These are phyloP conservation scores for Itoplectis maculator DNA, from an alignment of 2,888 invertebrate species.

Conservation along the genomic window DNA sequence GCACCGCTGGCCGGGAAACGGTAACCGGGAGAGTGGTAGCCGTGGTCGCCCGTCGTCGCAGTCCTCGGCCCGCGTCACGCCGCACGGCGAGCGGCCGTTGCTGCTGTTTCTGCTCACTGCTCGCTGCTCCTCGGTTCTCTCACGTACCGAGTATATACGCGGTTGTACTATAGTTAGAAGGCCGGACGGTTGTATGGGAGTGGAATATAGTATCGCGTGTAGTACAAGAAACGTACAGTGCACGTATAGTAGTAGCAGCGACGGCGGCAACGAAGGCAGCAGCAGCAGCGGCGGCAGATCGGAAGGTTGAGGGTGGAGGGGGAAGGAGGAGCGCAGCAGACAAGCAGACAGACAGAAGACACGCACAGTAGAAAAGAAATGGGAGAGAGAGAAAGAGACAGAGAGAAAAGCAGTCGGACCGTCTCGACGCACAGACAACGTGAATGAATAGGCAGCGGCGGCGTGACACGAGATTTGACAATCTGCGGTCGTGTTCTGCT, in stretches of 20 bases:
- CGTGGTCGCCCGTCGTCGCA: conserved; percentile 4
- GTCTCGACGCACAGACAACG: conserved; percentile 7
- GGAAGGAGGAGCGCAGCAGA: conserved; percentile 56
- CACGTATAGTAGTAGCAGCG: conserved; percentile 29
- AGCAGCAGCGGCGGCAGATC: neutral
- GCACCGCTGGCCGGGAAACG: conserved; percentile 21
- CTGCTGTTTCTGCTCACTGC: neutral
- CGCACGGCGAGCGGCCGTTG: conserved; percentile 46
- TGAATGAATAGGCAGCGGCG: conserved; percentile 34
- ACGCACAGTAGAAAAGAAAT: conserved; percentile 41
- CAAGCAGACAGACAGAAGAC: conserved; percentile 57
- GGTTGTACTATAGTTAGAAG: conserved; percentile 22
- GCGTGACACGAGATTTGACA: conserved; percentile 59
- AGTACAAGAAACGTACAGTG: conserved; percentile 61
- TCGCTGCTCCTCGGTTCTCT: conserved; percentile 48
- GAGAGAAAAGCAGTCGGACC: neutral
- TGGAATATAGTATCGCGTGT: conserved; percentile 47
- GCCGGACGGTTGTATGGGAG: neutral
- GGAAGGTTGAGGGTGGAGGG: conserved; percentile 25
- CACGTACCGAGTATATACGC: conserved; percentile 58
- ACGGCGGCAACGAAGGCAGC: conserved; percentile 13
- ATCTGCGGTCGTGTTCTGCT: conserved; percentile 18
- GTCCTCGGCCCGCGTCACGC: conserved; percentile 52
- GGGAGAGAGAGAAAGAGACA: conserved; percentile 2
- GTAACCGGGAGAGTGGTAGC: conserved; percentile 17